Conservation (phyloP, 1,140 invertebrate genomes). For the Tenebrio molitor region DNA sequence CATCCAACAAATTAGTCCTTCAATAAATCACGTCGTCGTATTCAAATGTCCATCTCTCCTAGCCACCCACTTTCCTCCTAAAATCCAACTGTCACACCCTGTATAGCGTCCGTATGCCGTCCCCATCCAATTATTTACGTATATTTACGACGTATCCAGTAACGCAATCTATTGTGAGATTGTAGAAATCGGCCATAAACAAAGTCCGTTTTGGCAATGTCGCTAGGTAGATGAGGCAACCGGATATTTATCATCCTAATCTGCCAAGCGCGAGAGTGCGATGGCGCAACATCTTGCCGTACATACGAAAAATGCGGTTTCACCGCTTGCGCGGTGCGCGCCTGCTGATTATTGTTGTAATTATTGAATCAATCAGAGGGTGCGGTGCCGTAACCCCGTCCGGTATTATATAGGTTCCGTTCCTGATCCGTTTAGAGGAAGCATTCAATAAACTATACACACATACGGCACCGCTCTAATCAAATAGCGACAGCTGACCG, state of each 20-base stretch:
- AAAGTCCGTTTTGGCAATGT: slow-evolving; percentile 25
- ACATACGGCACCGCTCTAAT: slow-evolving; percentile 39
- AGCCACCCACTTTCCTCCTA: no score
- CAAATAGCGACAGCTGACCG: slow-evolving; percentile 44
- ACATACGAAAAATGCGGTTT: not conserved
- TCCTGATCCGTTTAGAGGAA: slow-evolving; percentile 35
- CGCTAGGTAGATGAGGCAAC: slow-evolving; percentile 8
- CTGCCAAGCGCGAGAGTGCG: not conserved
- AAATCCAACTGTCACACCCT: no score
- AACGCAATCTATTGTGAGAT: slow-evolving; percentile 29
- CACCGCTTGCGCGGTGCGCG: no score
- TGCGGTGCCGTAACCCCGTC: not conserved
- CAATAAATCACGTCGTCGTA: no score
- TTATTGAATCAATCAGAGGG: slow-evolving; percentile 24
- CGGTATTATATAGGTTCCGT: not conserved
- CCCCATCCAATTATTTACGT: not conserved
- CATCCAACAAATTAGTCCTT: no score
- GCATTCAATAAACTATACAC: slow-evolving; percentile 37
- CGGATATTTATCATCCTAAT: slow-evolving; percentile 21
- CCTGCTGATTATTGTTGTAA: no score
- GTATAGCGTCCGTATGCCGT: not conserved
- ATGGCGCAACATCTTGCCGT: not conserved
- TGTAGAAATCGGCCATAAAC: slow-evolving; percentile 28
- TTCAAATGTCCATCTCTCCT: no score
- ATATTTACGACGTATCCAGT: not conserved